Percentiles rank a stretch among this genome's conserved stretches.
Evolutionary conservation across 2,888 invertebrate species (phyloP).

Genomic region (Globia sparganii): DNA sequence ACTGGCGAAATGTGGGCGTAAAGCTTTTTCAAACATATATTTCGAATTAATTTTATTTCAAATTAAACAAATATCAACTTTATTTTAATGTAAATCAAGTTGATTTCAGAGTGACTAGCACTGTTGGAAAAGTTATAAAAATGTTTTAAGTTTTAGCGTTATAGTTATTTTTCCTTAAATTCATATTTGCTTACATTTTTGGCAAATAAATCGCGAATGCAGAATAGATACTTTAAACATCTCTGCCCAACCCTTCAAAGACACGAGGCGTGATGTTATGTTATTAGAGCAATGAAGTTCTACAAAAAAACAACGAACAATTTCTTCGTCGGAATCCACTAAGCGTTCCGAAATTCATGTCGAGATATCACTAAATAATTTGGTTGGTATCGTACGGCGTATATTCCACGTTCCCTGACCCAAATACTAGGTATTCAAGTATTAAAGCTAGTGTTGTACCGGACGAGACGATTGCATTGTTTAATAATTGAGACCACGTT

Average conservation of each 20-base stretch:
- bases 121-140: too few relatives aligned
- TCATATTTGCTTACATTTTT: too few relatives aligned
- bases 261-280: neutral
- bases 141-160: too few relatives aligned
- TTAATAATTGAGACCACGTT: constrained; percentile 88
- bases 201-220: too few relatives aligned
- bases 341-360: constrained; percentile 67
- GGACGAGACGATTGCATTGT: constrained; percentile 85
- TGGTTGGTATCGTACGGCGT: constrained; percentile 63
- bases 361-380: constrained; percentile 76
- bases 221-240: too few relatives aligned
- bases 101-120: too few relatives aligned
- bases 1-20: neutral
- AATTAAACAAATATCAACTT: too few relatives aligned
- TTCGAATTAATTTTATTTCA: too few relatives aligned
- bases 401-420: constrained; percentile 80
- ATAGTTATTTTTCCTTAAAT: too few relatives aligned
- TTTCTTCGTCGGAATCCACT: constrained; percentile 53
- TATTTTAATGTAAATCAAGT: too few relatives aligned
- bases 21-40: too few relatives aligned
- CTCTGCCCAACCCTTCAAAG: neutral
- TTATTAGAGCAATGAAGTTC: neutral
- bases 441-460: constrained; percentile 85
- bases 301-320: constrained; percentile 39
- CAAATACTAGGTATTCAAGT: constrained; percentile 87